Evolutionary conservation across 2,113 vertebrate genomes (phyloP).

Genomic region (Petrocephalus zakoni): DNA sequence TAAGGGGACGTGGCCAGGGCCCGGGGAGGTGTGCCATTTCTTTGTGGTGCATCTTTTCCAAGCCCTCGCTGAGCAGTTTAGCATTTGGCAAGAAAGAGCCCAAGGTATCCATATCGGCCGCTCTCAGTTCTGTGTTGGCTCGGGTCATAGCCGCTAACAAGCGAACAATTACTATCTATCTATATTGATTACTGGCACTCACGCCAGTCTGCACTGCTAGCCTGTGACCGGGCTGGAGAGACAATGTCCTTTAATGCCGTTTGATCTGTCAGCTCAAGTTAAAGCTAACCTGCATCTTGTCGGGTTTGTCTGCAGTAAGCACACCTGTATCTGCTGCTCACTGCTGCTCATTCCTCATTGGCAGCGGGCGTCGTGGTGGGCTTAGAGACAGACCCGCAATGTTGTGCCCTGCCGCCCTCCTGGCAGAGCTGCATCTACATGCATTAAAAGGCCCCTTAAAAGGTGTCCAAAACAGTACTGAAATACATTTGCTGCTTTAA

Average conservation of each 20-base stretch:
- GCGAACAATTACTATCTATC: neutral
- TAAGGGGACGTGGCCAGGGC: neutral
- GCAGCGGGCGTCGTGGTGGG: neutral
- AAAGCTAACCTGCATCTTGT: neutral
- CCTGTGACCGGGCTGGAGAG: neutral
- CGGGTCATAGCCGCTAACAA: neutral
- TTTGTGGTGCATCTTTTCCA: neutral
- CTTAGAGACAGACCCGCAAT: neutral
- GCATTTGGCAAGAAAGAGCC: neutral
- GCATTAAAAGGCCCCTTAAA: neutral
- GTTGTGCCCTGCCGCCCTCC: neutral
- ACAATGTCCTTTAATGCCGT: neutral
- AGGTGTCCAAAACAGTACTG: neutral
- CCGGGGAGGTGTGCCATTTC: neutral
- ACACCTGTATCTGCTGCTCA: neutral
- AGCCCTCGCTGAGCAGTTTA: neutral
- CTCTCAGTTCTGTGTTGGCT: neutral
- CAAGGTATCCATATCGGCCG: neutral
- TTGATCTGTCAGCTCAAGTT: neutral
- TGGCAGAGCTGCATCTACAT: neutral
- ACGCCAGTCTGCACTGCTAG: neutral
- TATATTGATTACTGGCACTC: slow-evolving; percentile 10
- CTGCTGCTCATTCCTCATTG: neutral
- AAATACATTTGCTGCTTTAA: neutral
- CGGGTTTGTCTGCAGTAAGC: neutral